phyloP scores from a whole-genome alignment of 2,113 vertebrate genomes.

The Zosterops japonicus region DNA sequence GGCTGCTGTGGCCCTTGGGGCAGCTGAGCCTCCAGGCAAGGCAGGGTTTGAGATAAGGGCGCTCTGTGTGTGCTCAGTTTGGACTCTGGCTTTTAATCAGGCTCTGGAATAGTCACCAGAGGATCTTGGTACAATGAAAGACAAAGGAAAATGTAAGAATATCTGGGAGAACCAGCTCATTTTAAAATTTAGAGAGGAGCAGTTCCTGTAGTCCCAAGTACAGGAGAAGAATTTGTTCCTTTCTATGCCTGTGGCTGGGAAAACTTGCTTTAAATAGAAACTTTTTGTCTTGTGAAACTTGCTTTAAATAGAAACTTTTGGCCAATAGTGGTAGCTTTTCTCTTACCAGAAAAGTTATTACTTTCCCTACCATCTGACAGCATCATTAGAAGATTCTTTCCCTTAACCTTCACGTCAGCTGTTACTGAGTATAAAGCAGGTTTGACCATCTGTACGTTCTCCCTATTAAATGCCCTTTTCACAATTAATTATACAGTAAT shows the following conservation, averaged over 20 bases:
- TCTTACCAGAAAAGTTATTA: background rate
- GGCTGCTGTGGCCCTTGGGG: background rate
- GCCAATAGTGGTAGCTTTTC: background rate
- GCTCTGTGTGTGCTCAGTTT: fast-evolving
- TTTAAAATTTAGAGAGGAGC: background rate
- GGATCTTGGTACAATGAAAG: background rate
- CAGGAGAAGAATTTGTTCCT: background rate
- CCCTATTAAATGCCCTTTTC: background rate
- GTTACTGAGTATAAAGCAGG: background rate
- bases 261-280: background rate
- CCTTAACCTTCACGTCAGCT: background rate
- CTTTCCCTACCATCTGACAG: background rate
- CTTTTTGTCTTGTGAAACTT: background rate
- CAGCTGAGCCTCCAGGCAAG: background rate
- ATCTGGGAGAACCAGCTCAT: background rate
- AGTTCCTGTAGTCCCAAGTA: background rate
- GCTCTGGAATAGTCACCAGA: background rate
- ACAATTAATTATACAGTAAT: background rate
- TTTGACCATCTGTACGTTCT: background rate
- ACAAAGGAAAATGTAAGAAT: background rate
- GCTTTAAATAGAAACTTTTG: background rate
- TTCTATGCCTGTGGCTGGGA: background rate
- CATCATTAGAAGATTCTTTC: background rate
- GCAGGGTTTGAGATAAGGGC: background rate
- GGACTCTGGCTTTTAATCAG: background rate